Conservation (phyloP, 2,797 vertebrate genomes). For the Amazonetta brasiliensis region DNA sequence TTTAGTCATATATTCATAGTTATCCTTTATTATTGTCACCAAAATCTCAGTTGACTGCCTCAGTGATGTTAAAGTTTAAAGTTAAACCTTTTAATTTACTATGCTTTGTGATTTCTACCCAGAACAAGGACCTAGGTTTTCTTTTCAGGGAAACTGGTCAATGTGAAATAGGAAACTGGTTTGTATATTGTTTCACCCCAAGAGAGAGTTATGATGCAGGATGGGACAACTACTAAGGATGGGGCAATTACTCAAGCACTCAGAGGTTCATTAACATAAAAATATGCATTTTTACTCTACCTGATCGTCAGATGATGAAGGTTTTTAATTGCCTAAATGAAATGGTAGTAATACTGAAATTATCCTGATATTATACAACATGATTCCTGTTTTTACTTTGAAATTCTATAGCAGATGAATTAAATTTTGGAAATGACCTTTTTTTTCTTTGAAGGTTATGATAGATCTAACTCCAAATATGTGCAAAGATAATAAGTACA, state of each 20-base stretch:
- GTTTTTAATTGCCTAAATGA: rapidly evolving
- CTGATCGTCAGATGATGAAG: background rate
- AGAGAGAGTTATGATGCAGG: background rate
- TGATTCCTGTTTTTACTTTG: background rate
- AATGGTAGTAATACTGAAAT: background rate
- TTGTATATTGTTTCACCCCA: background rate
- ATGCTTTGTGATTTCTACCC: background rate
- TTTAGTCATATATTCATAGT: too few species aligned
- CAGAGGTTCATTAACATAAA: background rate
- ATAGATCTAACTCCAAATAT: background rate
- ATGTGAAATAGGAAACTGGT: background rate
- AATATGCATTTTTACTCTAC: background rate
- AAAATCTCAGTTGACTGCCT: background rate
- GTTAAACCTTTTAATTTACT: background rate
- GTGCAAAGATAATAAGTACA: background rate
- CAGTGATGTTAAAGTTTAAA: background rate
- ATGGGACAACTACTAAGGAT: background rate
- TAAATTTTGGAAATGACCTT: background rate
- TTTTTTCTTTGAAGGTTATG: background rate
- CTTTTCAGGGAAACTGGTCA: background rate
- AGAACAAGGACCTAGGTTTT: background rate
- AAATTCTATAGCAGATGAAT: background rate
- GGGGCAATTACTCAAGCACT: background rate
- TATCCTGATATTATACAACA: background rate
- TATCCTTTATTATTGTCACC: background rate